These are phyloP conservation scores for Sebastes melanostomus DNA, from an alignment of 2,797 vertebrate genomes.

Conservation along the genomic window DNA sequence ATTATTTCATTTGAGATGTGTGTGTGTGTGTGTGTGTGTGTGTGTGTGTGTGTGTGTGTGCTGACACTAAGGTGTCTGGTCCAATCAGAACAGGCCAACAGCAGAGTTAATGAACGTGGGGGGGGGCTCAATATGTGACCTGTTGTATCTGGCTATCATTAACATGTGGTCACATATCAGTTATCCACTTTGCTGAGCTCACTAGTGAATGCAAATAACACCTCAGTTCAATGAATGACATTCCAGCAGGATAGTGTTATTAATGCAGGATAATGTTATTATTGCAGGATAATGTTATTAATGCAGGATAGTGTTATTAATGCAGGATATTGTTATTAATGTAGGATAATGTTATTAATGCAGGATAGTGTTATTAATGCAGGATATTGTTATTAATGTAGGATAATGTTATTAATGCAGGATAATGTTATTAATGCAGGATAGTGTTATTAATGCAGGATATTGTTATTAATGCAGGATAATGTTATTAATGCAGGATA, in stretches of 20 bases:
- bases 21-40: conserved; percentile 19
- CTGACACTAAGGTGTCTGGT: conserved; percentile 31
- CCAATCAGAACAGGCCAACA: conserved; percentile 67
- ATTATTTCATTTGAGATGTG: conserved; percentile 74
- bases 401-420: not conserved
- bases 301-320: too few relatives aligned
- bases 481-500: too few relatives aligned
- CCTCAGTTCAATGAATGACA: conserved; percentile 9
- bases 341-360: not conserved
- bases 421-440: not conserved
- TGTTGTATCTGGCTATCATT: conserved; percentile 69
- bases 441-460: too few relatives aligned
- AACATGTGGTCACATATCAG: conserved; percentile 69
- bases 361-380: not conserved
- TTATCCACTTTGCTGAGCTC: conserved; percentile 43
- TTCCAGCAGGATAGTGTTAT: not conserved
- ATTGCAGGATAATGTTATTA: too few relatives aligned
- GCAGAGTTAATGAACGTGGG: conserved; percentile 64
- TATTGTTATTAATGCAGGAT: not conserved
- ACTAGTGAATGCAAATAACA: conserved; percentile 38
- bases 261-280: too few relatives aligned
- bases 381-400: too few relatives aligned
- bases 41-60: conserved; percentile 10
- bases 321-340: rapidly evolving
- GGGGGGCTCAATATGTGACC: conserved; percentile 56